Base-by-base conservation (phyloP, 2,797 vertebrate species). In the Pangasius djambal region DNA sequence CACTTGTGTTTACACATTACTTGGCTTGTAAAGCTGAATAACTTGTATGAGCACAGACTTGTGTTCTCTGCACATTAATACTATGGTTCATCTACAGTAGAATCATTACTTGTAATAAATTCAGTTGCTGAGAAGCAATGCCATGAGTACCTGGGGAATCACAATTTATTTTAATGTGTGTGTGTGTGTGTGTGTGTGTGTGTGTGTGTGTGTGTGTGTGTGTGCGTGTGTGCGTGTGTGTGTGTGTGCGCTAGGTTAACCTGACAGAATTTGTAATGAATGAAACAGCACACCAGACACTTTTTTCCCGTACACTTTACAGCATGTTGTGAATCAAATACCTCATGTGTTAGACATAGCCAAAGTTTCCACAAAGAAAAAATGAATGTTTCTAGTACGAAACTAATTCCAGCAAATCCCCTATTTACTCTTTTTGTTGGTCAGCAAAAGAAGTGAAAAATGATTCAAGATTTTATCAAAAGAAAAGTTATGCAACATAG, bases 321-420 rank as follows among this genome's bases (percentile, higher is more conserved):
- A 63, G 57, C 61, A 79, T 70, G 74, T 9, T 79, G 48, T 77
- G 88, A 88, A 88, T 85, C 70, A 89, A 63, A 70, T 18, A 37
- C 34, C 63, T 69, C 34, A 48, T 31, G 74, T 67, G 37, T 25
- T 34, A 52, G 44, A 55, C 70, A 3, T 78, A 7, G 72, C 72
- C 44, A 16, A 63, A 16, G 59, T 44, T 65, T 83, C 25, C 81
- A 44, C 81, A n/a, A 44, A 1, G 22, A 61, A 37, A 40, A 83
- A 18, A 75, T 25, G 9, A 37, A 20, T 78, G 10, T 79, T 85
- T 79, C 52, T 55, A 1, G 65, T 6, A 44, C 4, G 9, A 63
- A 77, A n/a, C 50, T 16, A 70, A 85, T 79, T 85, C 59, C 55
- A 48, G 40, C 34, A 28, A 67, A 74, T 78, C 57, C 25, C 48